Conservation (phyloP, 2,113 vertebrate species). For the Scomber scombrus region DNA sequence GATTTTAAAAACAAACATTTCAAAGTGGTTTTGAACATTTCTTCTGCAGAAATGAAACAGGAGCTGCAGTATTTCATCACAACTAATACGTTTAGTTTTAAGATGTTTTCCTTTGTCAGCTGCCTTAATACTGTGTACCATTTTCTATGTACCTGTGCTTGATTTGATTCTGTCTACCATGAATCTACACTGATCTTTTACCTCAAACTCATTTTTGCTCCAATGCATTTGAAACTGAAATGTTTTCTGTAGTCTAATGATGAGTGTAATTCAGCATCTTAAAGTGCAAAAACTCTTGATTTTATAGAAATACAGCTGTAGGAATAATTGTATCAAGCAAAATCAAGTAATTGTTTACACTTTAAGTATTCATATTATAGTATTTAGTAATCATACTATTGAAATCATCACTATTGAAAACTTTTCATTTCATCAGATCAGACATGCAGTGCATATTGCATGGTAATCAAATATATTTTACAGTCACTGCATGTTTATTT, state of each 20-base stretch:
- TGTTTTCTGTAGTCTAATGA: neutral
- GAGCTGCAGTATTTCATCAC: conserved; percentile 68
- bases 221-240: conserved; percentile 32
- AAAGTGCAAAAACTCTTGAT: conserved; percentile 8
- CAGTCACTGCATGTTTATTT: conserved; percentile 55
- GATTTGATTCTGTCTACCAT: conserved; percentile 18
- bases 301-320: conserved; percentile 21
- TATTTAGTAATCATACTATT: conserved; percentile 23
- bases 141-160: neutral
- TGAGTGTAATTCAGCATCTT: conserved; percentile 8
- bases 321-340: conserved; percentile 1
- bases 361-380: conserved; percentile 41
- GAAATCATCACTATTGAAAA: conserved; percentile 28
- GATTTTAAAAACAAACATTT: conserved; percentile 43
- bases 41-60: conserved; percentile 30
- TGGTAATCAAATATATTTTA: conserved; percentile 45
- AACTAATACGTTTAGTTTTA: conserved; percentile 27
- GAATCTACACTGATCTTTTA: conserved; percentile 40
- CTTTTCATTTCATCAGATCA: conserved; percentile 19
- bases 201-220: conserved; percentile 26
- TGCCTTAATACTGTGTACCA: conserved; percentile 9
- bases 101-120: conserved; percentile 20
- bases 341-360: conserved; percentile 66
- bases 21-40: conserved; percentile 36
- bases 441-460: neutral